phyloP scores from a whole-genome alignment of 2,888 invertebrate genomes.

The Acrobasis repandana region DNA sequence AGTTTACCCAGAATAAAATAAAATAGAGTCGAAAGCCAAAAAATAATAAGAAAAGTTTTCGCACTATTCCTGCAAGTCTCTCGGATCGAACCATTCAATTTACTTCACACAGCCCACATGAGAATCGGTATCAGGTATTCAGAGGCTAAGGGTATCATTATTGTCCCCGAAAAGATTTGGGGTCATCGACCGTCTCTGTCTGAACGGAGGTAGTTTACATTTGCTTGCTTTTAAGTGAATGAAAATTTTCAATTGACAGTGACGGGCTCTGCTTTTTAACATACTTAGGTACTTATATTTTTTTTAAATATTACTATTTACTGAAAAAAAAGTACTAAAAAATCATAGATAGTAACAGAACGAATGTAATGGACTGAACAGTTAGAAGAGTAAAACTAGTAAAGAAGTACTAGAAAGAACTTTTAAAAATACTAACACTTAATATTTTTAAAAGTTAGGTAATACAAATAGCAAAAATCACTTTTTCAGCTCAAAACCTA shows the following conservation, averaged over 20 bases:
- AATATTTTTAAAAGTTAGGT: no score
- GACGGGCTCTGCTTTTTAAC: neutral
- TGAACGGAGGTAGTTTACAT: slow-evolving; percentile 31
- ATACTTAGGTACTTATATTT: no score
- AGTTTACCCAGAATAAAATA: neutral
- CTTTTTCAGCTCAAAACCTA: no score
- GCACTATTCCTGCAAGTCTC: neutral
- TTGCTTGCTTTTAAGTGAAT: slow-evolving; percentile 32
- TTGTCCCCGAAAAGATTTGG: slow-evolving; percentile 30
- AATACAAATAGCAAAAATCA: no score
- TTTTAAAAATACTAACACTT: no score
- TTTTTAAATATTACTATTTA: neutral
- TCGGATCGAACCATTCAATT: slow-evolving; percentile 11
- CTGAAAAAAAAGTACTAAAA: neutral
- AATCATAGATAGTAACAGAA: no score
- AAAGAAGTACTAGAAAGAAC: no score
- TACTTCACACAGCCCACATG: slow-evolving; percentile 27
- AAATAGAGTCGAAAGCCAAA: neutral
- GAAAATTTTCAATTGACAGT: slow-evolving; percentile 27
- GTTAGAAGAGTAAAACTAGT: no score
- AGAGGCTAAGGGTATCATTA: slow-evolving; percentile 29
- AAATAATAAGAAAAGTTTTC: neutral
- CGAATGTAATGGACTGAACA: no score
- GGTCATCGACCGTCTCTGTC: slow-evolving; percentile 30
- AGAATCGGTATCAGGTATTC: slow-evolving; percentile 30